Percentiles rank a stretch among this genome's conserved stretches.
phyloP scores from a whole-genome alignment of 2,797 vertebrate species.

The Melanotaenia maccullochi region DNA sequence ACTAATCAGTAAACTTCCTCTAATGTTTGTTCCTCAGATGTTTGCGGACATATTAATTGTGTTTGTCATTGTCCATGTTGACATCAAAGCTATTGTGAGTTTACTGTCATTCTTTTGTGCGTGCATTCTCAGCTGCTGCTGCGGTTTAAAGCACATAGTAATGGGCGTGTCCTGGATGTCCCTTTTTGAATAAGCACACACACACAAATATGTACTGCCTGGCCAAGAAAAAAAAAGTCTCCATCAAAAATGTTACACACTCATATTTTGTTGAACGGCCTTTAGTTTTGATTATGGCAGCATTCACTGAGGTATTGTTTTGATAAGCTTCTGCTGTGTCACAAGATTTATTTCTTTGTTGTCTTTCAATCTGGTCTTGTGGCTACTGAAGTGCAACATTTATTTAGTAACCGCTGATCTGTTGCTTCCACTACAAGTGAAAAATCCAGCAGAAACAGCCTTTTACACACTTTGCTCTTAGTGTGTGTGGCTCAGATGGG shows the following conservation, averaged over 20 bases:
- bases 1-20: background rate
- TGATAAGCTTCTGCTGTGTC: too few relatives aligned
- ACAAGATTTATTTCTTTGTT: too few relatives aligned
- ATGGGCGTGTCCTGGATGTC: constrained; percentile 27
- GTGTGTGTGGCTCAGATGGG: too few relatives aligned
- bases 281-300: too few relatives aligned
- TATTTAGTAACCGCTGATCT: too few relatives aligned
- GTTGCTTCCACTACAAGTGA: too few relatives aligned
- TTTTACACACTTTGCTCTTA: background rate
- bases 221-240: too few relatives aligned
- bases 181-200: constrained; percentile 10
- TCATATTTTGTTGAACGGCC: too few relatives aligned
- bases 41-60: background rate
- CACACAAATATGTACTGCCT: background rate
- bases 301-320: too few relatives aligned
- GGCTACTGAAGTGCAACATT: too few relatives aligned
- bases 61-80: constrained; percentile 26
- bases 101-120: constrained; percentile 19
- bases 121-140: background rate
- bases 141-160: constrained; percentile 1
- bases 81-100: constrained; percentile 24
- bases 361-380: too few relatives aligned
- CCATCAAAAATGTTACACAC: too few relatives aligned
- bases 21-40: background rate
- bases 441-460: background rate